These are phyloP conservation scores for Kobus ellipsiprymnus DNA, from an alignment of 2,113 vertebrate genomes.

Conservation along the genomic window DNA sequence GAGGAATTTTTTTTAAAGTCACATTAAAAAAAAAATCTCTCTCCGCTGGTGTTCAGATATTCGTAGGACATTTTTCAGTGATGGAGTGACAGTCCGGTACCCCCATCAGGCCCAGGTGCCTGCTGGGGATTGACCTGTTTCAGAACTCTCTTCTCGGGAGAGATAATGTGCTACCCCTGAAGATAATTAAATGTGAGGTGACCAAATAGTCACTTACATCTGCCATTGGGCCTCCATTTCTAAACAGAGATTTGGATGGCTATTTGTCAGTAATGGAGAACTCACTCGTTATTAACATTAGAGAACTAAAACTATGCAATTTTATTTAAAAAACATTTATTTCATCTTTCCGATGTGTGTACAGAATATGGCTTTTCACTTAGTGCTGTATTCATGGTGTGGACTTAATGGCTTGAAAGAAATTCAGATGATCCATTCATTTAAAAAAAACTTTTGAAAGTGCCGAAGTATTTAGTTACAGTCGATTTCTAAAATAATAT, in stretches of 20 bases:
- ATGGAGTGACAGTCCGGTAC: constrained; percentile 42
- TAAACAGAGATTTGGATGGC: constrained; percentile 57
- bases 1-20: constrained; percentile 56
- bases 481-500: constrained; percentile 74
- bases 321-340: constrained; percentile 70
- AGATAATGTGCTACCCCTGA: background rate
- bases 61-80: constrained; percentile 67
- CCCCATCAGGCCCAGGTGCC: constrained; percentile 35
- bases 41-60: constrained; percentile 63
- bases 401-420: constrained; percentile 57
- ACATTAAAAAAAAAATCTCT: constrained; percentile 62
- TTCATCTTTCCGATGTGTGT: constrained; percentile 55
- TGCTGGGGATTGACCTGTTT: constrained; percentile 34
- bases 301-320: constrained; percentile 54
- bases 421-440: constrained; percentile 58
- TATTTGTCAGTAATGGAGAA: constrained; percentile 46
- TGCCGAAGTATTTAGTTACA: constrained; percentile 74
- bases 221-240: constrained; percentile 48
- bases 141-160: constrained; percentile 49
- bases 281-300: constrained; percentile 48
- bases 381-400: constrained; percentile 60
- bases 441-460: constrained; percentile 67
- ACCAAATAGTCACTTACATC: constrained; percentile 51
- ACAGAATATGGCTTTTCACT: constrained; percentile 52
- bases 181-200: constrained; percentile 47